Evolutionary conservation across 30 jellyfish, hydroid and myxozoan genomes (phyloP).

Genomic region (Nemopilema nomurai): DNA sequence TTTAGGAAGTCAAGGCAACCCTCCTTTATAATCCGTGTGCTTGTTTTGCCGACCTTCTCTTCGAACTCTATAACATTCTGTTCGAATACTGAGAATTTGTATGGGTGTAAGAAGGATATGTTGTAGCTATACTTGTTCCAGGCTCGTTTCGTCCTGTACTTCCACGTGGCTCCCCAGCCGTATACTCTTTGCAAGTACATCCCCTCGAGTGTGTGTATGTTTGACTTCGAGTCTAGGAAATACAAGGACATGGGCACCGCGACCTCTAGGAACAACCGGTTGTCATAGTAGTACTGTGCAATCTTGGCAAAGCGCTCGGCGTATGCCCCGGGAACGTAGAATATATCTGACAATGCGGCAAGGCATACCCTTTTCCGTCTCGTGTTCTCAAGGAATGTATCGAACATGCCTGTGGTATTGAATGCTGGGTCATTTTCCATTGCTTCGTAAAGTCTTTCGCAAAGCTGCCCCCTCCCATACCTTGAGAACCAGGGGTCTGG

Average conservation of each 20-base stretch:
- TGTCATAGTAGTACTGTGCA: conserved; percentile 32
- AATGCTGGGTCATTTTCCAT: conserved; percentile 13
- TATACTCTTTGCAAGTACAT: conserved; percentile 25
- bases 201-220: conserved; percentile 36
- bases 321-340: conserved; percentile 54
- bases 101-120: conserved; percentile 49
- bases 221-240: conserved; percentile 22
- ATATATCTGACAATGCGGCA: conserved; percentile 52
- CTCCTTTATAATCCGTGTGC: neutral
- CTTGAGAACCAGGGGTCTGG: conserved; percentile 38
- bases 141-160: neutral
- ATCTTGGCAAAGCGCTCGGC: conserved; percentile 28
- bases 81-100: conserved; percentile 27
- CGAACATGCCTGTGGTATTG: neutral
- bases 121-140: conserved; percentile 23
- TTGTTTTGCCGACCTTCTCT: conserved; percentile 1
- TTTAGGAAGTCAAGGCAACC: conserved; percentile 33
- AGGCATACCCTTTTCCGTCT: conserved; percentile 29
- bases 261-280: conserved; percentile 55
- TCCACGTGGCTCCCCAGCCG: conserved; percentile 49
- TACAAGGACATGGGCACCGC: conserved; percentile 59
- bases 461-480: conserved; percentile 28
- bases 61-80: conserved; percentile 24
- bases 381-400: conserved; percentile 13
- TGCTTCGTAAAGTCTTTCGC: conserved; percentile 23